Evolutionary conservation across 2,113 vertebrate genomes (phyloP).

Genomic region (Budorcas taxicolor): DNA sequence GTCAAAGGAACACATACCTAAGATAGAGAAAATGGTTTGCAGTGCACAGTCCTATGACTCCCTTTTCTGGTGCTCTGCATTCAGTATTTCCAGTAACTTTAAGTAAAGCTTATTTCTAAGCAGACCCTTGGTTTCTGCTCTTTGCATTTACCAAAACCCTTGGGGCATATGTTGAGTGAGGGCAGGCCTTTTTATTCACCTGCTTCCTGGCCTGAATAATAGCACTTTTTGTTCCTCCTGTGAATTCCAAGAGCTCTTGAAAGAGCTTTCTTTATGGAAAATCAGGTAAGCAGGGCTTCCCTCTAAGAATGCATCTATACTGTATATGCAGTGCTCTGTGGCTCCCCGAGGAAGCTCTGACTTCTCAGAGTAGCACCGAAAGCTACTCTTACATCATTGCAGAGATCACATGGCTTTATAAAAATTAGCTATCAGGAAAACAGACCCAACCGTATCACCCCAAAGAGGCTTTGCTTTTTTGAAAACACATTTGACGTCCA

Average conservation of each 20-base stretch:
- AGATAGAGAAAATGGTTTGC: slow-evolving; percentile 45
- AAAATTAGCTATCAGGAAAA: neutral
- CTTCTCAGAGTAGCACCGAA: neutral
- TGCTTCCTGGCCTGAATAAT: neutral
- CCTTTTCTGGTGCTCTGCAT: neutral
- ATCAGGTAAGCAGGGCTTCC: neutral
- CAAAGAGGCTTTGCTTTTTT: neutral
- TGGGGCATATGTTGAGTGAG: neutral
- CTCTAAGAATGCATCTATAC: neutral
- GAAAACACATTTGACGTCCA: neutral
- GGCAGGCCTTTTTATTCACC: neutral
- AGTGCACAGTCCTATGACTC: neutral
- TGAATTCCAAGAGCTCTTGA: neutral
- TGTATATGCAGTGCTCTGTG: rapidly evolving
- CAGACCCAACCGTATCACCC: neutral
- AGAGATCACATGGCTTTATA: neutral
- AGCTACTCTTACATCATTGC: neutral
- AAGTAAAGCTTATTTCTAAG: neutral
- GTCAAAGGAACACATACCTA: slow-evolving; percentile 52
- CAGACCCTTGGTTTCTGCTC: neutral
- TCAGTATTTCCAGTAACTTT: neutral
- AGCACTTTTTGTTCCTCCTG: neutral
- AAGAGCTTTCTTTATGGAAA: neutral
- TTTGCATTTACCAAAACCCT: neutral
- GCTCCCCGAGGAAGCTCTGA: neutral